Conservation (phyloP, 2,888 invertebrate genomes). For the Theretra japonica region DNA sequence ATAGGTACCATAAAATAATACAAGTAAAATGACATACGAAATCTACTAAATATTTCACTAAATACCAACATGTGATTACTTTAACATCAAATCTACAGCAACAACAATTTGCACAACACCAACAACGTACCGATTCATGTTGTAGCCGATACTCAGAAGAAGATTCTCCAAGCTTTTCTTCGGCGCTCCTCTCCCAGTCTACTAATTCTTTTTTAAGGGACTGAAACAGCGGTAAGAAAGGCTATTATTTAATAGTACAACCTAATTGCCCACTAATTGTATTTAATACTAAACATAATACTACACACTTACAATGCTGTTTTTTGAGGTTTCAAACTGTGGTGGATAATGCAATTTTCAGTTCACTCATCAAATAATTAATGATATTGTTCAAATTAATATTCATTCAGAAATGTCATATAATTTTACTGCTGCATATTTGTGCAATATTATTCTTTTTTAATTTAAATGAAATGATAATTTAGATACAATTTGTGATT, state of each 20-base stretch:
- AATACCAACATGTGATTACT: conserved; percentile 41
- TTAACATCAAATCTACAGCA: conserved; percentile 44
- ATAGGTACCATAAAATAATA: not conserved
- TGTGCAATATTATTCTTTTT: too few species aligned
- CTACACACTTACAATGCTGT: not conserved
- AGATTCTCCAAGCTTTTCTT: conserved; percentile 91
- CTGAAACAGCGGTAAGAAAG: conserved; percentile 80
- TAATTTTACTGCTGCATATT: too few species aligned
- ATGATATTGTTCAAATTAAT: too few species aligned
- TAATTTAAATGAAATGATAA: too few species aligned
- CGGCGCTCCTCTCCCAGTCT: conserved; percentile 92
- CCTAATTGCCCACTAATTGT: not conserved
- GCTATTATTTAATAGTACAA: conserved; percentile 25
- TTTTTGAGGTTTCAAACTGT: not conserved
- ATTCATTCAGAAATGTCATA: too few species aligned
- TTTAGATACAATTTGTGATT: too few species aligned
- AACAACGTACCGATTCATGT: conserved; percentile 91
- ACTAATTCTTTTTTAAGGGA: conserved; percentile 93
- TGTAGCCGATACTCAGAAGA: conserved; percentile 92
- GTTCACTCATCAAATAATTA: too few species aligned
- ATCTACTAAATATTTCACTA: not conserved
- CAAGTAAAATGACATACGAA: not conserved
- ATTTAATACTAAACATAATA: not conserved
- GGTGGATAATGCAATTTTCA: too few species aligned
- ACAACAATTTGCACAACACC: conserved; percentile 38